phyloP scores from a whole-genome alignment of 2,797 vertebrate species.

The Pelochelys cantorii region DNA sequence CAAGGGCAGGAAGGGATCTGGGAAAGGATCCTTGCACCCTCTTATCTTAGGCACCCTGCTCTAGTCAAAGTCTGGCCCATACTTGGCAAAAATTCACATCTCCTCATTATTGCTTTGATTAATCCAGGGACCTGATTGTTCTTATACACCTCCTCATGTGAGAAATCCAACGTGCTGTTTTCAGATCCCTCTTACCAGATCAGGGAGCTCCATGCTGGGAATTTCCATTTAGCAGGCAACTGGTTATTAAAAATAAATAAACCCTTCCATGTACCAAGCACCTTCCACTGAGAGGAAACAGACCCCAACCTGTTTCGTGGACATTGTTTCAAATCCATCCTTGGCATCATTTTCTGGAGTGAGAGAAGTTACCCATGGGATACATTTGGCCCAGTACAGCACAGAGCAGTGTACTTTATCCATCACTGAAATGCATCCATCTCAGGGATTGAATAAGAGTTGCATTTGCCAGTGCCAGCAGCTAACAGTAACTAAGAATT shows the following conservation, averaged over 20 bases:
- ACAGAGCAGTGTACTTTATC: slow-evolving; percentile 29
- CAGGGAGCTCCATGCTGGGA: slow-evolving; percentile 24
- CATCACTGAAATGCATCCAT: slow-evolving; percentile 27
- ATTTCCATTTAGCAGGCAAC: slow-evolving; percentile 22
- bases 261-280: slow-evolving; percentile 44
- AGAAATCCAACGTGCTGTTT: neutral
- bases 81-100: neutral
- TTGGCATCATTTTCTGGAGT: neutral
- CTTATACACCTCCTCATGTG: neutral
- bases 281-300: slow-evolving; percentile 41
- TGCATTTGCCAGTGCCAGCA: slow-evolving; percentile 39
- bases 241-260: slow-evolving; percentile 65
- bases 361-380: slow-evolving; percentile 8
- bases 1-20: neutral
- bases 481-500: neutral
- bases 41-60: neutral
- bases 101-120: neutral
- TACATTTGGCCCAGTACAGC: slow-evolving; percentile 22
- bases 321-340: slow-evolving; percentile 48
- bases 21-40: neutral
- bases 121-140: neutral
- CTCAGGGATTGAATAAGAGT: slow-evolving; percentile 19
- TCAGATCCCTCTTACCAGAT: slow-evolving; percentile 28
- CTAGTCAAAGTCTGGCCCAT: neutral
- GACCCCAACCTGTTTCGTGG: slow-evolving; percentile 45